Conservation (phyloP, 2,888 invertebrate genomes). For the Polyploca ridens region DNA sequence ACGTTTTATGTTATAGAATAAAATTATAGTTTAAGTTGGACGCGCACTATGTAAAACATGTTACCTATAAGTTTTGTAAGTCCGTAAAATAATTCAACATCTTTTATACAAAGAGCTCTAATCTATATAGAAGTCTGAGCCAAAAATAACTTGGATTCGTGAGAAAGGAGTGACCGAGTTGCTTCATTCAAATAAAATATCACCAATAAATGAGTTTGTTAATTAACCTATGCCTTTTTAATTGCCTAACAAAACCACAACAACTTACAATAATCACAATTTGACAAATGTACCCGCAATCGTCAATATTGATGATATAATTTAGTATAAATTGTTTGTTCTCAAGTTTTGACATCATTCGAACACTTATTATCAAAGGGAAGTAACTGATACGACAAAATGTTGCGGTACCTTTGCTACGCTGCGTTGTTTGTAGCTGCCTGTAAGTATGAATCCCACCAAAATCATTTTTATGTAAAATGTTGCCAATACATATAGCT, state of each 20-base stretch:
- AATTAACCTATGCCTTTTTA: constrained; percentile 6
- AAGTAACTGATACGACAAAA: constrained; percentile 27
- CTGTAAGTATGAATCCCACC: constrained; percentile 50
- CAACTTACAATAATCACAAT: constrained; percentile 10
- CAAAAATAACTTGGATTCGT: constrained; percentile 29
- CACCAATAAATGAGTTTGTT: constrained; percentile 22
- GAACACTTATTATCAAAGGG: constrained; percentile 13
- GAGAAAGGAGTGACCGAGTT: constrained; percentile 19
- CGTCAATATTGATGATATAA: constrained; percentile 31
- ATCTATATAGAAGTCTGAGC: constrained; percentile 19
- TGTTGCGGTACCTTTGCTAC: constrained; percentile 39
- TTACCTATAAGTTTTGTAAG: not conserved
- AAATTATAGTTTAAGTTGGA: not conserved
- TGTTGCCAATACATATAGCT: too few species aligned
- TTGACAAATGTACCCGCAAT: constrained; percentile 21
- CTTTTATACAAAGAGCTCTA: constrained; percentile 13
- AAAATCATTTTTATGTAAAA: too few species aligned
- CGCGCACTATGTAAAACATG: not conserved
- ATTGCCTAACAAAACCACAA: constrained; percentile 31
- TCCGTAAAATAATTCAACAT: not conserved
- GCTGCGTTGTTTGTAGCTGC: constrained; percentile 34
- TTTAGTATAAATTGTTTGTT: constrained; percentile 40
- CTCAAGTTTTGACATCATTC: constrained; percentile 27
- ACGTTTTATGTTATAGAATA: not conserved
- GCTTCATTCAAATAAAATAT: constrained; percentile 28